phyloP scores from a whole-genome alignment of 1,140 invertebrate genomes.

The Leptopilina boulardi region DNA sequence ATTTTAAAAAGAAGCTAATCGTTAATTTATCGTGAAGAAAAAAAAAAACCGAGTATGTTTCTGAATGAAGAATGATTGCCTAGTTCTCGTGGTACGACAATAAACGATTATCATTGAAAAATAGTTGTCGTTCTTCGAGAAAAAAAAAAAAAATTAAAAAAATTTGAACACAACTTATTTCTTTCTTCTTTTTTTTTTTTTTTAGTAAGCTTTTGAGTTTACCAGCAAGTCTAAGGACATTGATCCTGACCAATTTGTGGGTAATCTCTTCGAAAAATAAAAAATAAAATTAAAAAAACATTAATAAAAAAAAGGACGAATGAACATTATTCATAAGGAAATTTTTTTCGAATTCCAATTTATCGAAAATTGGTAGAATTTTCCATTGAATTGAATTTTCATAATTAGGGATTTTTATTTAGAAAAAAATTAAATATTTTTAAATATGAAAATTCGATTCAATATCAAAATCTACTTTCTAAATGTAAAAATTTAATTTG shows the following conservation, averaged over 20 bases:
- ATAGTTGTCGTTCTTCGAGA: slow-evolving; percentile 40
- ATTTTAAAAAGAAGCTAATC: slow-evolving; percentile 43
- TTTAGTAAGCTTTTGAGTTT: slow-evolving; percentile 13
- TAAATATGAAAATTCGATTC: too few species aligned
- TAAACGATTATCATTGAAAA: slow-evolving; percentile 32
- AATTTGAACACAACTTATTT: slow-evolving; percentile 1
- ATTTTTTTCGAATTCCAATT: too few species aligned
- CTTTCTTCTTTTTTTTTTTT: neutral
- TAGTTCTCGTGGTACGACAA: slow-evolving; percentile 25
- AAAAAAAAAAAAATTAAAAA: slow-evolving; percentile 21
- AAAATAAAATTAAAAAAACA: neutral
- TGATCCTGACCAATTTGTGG: neutral
- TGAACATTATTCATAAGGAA: too few species aligned
- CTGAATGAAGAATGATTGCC: slow-evolving; percentile 18
- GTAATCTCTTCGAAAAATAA: slow-evolving; percentile 17
- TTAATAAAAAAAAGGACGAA: too few species aligned
- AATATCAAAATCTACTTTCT: too few species aligned
- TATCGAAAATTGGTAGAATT: too few species aligned
- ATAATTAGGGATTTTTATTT: too few species aligned
- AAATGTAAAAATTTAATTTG: too few species aligned
- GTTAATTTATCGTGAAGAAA: slow-evolving; percentile 32
- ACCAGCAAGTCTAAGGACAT: neutral
- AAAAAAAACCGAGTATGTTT: slow-evolving; percentile 7
- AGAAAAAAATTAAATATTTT: too few species aligned
- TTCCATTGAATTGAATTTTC: too few species aligned